Evolutionary conservation across 2,888 invertebrate genomes (phyloP).

Genomic region (Pseudococcus longispinus): DNA sequence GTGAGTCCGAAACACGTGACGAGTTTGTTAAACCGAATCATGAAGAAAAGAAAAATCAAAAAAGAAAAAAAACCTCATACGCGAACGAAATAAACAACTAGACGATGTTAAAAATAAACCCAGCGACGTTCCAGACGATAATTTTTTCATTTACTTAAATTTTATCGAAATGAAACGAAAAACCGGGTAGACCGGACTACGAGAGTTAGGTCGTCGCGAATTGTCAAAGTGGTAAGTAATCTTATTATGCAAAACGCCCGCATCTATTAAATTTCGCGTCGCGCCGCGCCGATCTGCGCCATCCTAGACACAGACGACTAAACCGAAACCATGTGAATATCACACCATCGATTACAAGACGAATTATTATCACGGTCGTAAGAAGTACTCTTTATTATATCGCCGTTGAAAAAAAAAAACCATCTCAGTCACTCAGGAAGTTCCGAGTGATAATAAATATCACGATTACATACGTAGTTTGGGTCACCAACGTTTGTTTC

Average conservation of each 20-base stretch:
- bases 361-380: background rate
- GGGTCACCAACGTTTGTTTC: background rate
- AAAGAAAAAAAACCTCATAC: background rate
- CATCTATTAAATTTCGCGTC: conserved; percentile 33
- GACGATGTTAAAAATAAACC: background rate
- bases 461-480: background rate
- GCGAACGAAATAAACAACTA: conserved; percentile 40
- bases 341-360: background rate
- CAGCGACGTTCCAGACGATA: background rate
- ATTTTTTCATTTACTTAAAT: background rate
- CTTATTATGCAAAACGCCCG: conserved; percentile 38
- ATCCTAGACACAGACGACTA: background rate
- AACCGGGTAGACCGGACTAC: background rate
- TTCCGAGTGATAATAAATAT: background rate
- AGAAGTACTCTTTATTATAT: background rate
- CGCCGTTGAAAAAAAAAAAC: background rate
- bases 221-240: conserved; percentile 1
- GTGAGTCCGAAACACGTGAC: conserved; percentile 41
- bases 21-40: conserved; percentile 36
- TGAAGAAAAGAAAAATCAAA: background rate
- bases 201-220: background rate
- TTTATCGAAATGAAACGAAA: background rate
- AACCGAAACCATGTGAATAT: conserved; percentile 1
- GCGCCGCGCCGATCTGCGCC: background rate
- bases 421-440: background rate